Evolutionary conservation across 2,888 invertebrate genomes (phyloP), one percentile per base, ranked within the genome.

Genomic region (Drosophila yooni): DNA sequence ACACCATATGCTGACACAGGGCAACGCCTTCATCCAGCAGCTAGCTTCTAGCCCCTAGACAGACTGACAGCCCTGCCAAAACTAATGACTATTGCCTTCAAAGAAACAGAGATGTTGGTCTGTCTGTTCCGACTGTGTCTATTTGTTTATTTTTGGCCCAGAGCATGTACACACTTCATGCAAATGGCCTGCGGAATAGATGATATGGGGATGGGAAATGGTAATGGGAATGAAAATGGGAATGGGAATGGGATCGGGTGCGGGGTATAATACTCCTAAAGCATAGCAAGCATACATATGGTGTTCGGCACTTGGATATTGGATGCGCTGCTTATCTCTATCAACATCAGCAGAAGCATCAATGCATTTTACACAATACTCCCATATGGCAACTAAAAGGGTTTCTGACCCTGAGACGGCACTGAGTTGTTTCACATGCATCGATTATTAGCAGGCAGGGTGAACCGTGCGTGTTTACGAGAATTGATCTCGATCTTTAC

Each of bases 361-460:
- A 75, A 79, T 77, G 82, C 84, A 73, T 76, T 81, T 75, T 72
- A 76, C 79, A 78, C 83, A 85, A 70, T 43, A 54, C 31, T 46
- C 38, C 52, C 58, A 29, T 36, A 11, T 48, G 27, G 67, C 58
- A 83, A 66, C 68, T 79, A 83, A 84, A 90, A 84, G 81, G 82
- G 81, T 87, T 85, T 81, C 90, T 90, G 90, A 91, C 90, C 89
- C 87, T 90, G 88, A 91, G 69, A 72, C 59, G 54, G 43, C 57
- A 40, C 31, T 52, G 50, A 31, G 61, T 27, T 59, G 54, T 21
- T 21, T 25, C 34, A 27, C 46, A 15, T 25, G 11, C 33, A 34
- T 21, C 38, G 48, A 73, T 72, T 69, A 76, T 81, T 70, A 66
- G 70, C 71, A 53, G 66, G 21, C 70, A 65, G 65, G 76, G 67